Conservation (phyloP, 2,888 invertebrate species). For the Steromphala cineraria region DNA sequence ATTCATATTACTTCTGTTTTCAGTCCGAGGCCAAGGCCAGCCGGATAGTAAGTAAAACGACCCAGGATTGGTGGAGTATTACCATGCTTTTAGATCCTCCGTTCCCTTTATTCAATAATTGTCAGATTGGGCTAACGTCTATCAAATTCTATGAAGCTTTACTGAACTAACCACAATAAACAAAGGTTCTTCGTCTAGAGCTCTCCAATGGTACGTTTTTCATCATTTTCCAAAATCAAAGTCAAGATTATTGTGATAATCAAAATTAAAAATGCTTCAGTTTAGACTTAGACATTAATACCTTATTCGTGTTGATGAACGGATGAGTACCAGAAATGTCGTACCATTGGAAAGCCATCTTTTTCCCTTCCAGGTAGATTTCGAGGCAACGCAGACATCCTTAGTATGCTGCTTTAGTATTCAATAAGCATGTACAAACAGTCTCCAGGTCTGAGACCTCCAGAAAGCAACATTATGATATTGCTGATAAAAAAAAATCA, state of each 20-base stretch:
- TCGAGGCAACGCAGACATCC: no score
- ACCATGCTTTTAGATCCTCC: neutral
- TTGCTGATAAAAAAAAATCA: no score
- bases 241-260: no score
- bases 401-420: no score
- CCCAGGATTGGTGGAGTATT: neutral
- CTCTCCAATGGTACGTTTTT: no score
- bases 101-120: neutral
- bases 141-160: neutral
- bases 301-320: neutral
- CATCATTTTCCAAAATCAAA: no score
- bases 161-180: neutral
- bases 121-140: neutral
- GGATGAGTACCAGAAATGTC: no score
- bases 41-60: slow-evolving; percentile 7
- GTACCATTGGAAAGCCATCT: neutral
- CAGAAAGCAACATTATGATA: no score
- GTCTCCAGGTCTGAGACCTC: no score
- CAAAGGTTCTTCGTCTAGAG: no score
- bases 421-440: no score
- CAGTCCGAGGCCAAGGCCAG: neutral
- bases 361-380: neutral
- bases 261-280: no score
- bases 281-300: neutral
- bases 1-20: neutral